Conservation (phyloP, 2,113 vertebrate species). For the Lynx canadensis region DNA sequence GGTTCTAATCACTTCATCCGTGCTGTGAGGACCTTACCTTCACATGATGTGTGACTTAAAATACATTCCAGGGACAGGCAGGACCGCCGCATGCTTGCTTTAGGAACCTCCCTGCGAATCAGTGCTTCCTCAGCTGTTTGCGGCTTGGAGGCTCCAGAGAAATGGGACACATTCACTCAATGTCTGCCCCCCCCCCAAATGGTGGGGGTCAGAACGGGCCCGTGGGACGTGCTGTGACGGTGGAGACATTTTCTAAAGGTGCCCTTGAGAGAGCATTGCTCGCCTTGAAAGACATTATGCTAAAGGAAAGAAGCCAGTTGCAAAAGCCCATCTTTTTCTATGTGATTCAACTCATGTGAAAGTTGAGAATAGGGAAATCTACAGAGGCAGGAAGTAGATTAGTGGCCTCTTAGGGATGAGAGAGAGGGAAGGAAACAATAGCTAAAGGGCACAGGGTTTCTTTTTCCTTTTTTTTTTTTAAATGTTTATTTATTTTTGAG, state of each 20-base stretch:
- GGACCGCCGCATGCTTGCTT: not conserved
- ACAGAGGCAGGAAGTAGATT: not conserved
- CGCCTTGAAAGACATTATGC: not conserved
- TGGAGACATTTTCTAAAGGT: not conserved
- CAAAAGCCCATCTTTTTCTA: not conserved
- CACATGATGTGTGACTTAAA: not conserved
- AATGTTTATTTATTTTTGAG: no score
- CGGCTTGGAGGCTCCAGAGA: not conserved
- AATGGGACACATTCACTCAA: not conserved
- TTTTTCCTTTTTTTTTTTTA: not conserved
- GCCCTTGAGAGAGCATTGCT: not conserved
- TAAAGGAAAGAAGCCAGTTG: not conserved
- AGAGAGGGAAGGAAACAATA: rapidly evolving
- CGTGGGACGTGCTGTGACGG: rapidly evolving
- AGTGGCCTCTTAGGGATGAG: not conserved
- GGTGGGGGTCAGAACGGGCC: not conserved
- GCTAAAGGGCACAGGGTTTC: not conserved
- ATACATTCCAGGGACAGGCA: not conserved
- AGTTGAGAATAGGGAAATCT: not conserved
- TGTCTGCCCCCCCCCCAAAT: not conserved
- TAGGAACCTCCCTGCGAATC: not conserved
- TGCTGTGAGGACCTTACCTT: not conserved
- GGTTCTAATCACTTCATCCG: not conserved
- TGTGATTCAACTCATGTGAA: not conserved
- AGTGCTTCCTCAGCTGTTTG: not conserved